Base-by-base conservation (phyloP, 2,113 vertebrate genomes). In the Pantherophis guttatus region DNA sequence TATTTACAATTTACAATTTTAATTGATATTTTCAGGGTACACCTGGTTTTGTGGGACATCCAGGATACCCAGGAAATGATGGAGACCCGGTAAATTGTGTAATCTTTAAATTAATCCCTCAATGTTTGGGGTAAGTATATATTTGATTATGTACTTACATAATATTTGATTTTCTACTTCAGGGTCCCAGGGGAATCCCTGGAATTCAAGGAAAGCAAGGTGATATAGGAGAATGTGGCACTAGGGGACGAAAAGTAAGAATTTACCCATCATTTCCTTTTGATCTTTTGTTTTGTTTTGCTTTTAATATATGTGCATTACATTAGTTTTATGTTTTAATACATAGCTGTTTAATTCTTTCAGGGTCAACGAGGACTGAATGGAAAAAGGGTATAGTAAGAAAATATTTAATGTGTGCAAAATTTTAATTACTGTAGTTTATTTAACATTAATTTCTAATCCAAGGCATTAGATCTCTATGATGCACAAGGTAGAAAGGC, bases 11-110 rank as follows among this genome's bases (percentile, higher is more conserved):
- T 86, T 26, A 29, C 5, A 39, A 87, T 50, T 58, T 65, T 53
- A 21, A 57, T 86, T 86, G 52, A 23, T 75, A 39, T 85, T 90
- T 90, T 39, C 39, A 93, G 92, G 92, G 92, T 21, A 11, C 17
- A 53, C 11, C 0, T 44, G 92, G 92, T 52, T 33, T 6, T 19
- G 0, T 4, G 29, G 92, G 92, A 29, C 23, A 21, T 53, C 48
- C 3, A 0, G 92, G 92, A 86, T 9, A 90, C 26, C 26, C 12
- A 29, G 92, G 92, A 90, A 88, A 93, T 10, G 92, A 93, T 29
- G 92, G 92, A 54, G 88, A 90, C 2, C 75, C 48, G 86, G 92
- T 93, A 90, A 90, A 89, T 93, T 62, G 19, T 53, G 59, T 9
- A 33, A 52, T 5, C 11, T 85, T 50, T 52, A 33, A 50, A 62